These are phyloP conservation scores for Oscheius sp. DNA, from an alignment of 2,888 invertebrate species.

Conservation along the genomic window DNA sequence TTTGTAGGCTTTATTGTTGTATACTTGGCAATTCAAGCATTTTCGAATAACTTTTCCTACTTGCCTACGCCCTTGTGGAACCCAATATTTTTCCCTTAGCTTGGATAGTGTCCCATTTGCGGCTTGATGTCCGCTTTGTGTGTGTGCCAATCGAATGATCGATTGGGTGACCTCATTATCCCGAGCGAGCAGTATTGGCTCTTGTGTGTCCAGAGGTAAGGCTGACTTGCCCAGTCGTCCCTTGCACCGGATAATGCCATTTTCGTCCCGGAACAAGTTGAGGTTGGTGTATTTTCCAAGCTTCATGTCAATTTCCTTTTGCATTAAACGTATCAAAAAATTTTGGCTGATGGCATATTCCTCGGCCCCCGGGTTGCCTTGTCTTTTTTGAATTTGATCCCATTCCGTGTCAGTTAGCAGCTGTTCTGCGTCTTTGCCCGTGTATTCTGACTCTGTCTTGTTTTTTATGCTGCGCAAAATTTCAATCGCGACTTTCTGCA, in stretches of 20 bases:
- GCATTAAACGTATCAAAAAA: not conserved
- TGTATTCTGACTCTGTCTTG: not conserved
- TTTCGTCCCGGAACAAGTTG: not conserved
- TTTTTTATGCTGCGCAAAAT: not conserved
- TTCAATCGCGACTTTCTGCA: not conserved
- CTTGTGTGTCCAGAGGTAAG: not conserved
- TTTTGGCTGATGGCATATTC: not conserved
- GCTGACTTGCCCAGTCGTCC: not conserved
- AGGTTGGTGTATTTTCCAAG: not conserved
- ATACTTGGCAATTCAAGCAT: constrained; percentile 19
- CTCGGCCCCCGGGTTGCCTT: not conserved
- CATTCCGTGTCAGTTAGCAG: not conserved
- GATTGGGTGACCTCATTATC: not conserved
- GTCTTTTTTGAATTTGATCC: not conserved
- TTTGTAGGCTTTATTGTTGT: constrained; percentile 22
- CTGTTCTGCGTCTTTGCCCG: too few species aligned
- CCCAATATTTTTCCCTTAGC: constrained; percentile 28
- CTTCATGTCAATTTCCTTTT: not conserved
- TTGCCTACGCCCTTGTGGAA: not conserved
- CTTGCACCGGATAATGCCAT: not conserved
- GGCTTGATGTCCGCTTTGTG: not conserved
- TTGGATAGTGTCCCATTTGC: not conserved
- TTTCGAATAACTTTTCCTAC: not conserved
- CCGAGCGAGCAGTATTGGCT: not conserved
- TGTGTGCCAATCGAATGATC: not conserved